Evolutionary conservation across 2,888 invertebrate genomes (phyloP).

Genomic region (Girardia tigrina): DNA sequence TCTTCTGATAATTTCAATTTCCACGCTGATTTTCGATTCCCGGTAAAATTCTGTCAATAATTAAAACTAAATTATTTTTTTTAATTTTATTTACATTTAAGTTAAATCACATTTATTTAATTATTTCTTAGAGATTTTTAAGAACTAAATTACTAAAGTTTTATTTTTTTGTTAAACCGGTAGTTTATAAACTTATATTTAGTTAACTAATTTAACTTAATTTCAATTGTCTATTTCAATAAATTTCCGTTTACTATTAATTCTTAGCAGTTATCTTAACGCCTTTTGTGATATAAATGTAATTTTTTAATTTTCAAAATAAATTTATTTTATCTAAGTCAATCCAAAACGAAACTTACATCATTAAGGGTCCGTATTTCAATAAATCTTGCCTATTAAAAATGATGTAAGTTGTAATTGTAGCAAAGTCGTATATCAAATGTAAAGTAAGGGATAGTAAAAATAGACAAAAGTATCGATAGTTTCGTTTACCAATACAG

Average conservation of each 20-base stretch:
- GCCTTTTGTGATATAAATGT: background rate
- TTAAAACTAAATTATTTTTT: too few relatives aligned
- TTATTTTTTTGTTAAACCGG: too few relatives aligned
- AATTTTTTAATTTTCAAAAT: background rate
- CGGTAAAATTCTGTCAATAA: too few relatives aligned
- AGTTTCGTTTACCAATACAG: constrained; percentile 79
- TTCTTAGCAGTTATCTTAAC: background rate
- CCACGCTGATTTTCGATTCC: too few relatives aligned
- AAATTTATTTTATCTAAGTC: background rate
- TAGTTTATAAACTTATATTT: too few relatives aligned
- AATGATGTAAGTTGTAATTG: background rate
- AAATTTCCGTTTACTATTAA: too few relatives aligned
- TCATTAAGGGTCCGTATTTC: background rate
- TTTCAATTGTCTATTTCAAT: background rate
- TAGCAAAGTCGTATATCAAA: constrained; percentile 82
- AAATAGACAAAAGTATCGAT: constrained; percentile 97
- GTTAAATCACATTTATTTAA: too few relatives aligned
- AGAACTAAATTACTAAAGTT: too few relatives aligned
- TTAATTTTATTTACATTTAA: too few relatives aligned
- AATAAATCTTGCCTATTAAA: background rate
- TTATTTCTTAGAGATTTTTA: too few relatives aligned
- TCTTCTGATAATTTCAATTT: too few relatives aligned
- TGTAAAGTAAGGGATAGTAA: constrained; percentile 84
- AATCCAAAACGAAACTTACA: background rate
- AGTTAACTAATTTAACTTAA: too few relatives aligned